Evolutionary conservation across 2,113 vertebrate species (phyloP).

Genomic region (Galbula dea): DNA sequence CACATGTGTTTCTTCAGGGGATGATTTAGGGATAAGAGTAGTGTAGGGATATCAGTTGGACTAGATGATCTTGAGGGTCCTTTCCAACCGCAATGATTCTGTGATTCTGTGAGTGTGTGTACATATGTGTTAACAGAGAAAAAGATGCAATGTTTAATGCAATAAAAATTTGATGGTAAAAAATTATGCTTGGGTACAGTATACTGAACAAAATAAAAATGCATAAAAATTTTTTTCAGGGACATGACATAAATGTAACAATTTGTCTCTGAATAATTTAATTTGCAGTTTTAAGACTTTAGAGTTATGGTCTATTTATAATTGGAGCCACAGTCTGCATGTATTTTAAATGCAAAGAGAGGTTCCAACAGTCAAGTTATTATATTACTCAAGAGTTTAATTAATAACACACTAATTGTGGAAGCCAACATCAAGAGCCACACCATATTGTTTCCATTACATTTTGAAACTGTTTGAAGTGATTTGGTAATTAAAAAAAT

Average conservation of each 20-base stretch:
- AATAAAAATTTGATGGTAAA: neutral
- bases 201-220: neutral
- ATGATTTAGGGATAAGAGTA: too few species aligned
- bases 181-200: neutral
- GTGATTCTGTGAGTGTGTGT: too few species aligned
- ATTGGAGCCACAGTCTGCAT: slow-evolving; percentile 63
- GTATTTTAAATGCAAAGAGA: slow-evolving; percentile 74
- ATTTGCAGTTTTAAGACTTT: slow-evolving; percentile 48
- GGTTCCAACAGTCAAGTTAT: slow-evolving; percentile 70
- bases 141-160: neutral
- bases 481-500: slow-evolving; percentile 49
- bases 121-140: neutral
- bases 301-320: slow-evolving; percentile 64
- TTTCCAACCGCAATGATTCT: too few species aligned
- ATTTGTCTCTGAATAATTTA: slow-evolving; percentile 63
- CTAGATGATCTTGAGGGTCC: too few species aligned
- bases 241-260: slow-evolving; percentile 18
- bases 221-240: neutral
- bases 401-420: slow-evolving; percentile 76
- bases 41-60: too few species aligned
- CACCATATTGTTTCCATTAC: slow-evolving; percentile 73
- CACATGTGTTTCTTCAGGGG: too few species aligned
- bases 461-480: slow-evolving; percentile 69
- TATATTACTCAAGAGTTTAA: slow-evolving; percentile 73
- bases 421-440: slow-evolving; percentile 65